Conservation (phyloP, 1,140 invertebrate genomes). For the Tetragnatha versicolor region DNA sequence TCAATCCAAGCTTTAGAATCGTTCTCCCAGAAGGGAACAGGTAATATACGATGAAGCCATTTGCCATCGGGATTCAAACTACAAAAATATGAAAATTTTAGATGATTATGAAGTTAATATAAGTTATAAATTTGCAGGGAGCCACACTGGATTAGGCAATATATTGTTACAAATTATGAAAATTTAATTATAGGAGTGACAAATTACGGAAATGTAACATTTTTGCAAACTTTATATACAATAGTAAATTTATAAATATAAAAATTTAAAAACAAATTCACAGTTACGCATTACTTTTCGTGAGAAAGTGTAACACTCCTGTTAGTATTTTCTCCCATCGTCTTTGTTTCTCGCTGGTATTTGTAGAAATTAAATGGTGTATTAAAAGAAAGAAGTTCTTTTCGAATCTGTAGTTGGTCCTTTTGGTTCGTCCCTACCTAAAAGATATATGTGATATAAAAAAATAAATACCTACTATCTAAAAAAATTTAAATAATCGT, state of each 20-base stretch:
- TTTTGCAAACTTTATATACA: no score
- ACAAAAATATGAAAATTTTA: neutral
- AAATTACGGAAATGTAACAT: no score
- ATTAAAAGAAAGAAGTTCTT: constrained; percentile 3
- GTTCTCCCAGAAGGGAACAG: constrained; percentile 16
- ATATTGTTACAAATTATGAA: no score
- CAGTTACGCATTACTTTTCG: constrained; percentile 46
- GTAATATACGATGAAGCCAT: constrained; percentile 9
- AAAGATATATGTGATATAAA: no score
- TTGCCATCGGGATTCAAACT: constrained; percentile 2
- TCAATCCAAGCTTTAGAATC: constrained; percentile 25
- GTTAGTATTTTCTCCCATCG: neutral
- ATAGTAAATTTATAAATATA: no score
- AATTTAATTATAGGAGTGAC: no score
- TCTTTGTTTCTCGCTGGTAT: neutral
- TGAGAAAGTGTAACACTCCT: neutral
- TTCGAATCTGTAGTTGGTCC: neutral
- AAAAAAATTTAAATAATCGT: no score
- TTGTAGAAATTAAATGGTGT: constrained; percentile 21
- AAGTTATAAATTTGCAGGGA: no score
- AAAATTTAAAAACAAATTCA: no score
- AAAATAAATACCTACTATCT: no score
- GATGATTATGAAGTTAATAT: no score
- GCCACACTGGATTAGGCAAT: no score
- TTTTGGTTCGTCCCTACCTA: neutral